Percentiles rank a stretch among this genome's conserved stretches.
These are phyloP conservation scores for Pangasius mekongensis DNA, from an alignment of 2,797 vertebrate species.

Conservation along the genomic window DNA sequence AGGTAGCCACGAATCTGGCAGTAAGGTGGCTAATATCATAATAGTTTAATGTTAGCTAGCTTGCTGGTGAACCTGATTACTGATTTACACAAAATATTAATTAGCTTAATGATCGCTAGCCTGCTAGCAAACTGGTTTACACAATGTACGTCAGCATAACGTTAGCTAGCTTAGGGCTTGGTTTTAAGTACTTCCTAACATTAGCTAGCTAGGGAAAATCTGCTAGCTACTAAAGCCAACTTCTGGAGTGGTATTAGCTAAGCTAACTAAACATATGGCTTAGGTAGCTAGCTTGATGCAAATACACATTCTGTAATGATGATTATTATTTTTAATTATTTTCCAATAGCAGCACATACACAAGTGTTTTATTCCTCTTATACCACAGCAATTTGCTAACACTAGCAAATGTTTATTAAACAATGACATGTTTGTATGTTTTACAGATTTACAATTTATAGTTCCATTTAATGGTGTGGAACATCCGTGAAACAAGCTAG, in stretches of 20 bases:
- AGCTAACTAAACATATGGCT: background rate
- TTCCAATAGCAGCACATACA: too few relatives aligned
- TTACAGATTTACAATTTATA: background rate
- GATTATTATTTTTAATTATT: background rate
- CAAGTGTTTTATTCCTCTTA: background rate
- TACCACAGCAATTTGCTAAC: background rate
- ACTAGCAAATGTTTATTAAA: background rate
- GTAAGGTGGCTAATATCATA: background rate
- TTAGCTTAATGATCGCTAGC: background rate
- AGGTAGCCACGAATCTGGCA: background rate
- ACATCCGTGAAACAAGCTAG: background rate
- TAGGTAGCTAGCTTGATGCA: background rate
- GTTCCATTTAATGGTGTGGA: background rate
- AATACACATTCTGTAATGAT: background rate
- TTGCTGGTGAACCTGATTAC: background rate
- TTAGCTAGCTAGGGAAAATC: background rate
- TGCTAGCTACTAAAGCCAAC: background rate
- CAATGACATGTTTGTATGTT: background rate
- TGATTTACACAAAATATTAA: background rate
- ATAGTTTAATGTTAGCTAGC: background rate
- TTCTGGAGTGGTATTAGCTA: background rate
- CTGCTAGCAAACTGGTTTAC: background rate
- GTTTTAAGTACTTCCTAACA: background rate
- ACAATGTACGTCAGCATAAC: background rate
- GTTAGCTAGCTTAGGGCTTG: background rate